phyloP scores from a whole-genome alignment of 2,888 invertebrate genomes.

The Julus scandinavius region DNA sequence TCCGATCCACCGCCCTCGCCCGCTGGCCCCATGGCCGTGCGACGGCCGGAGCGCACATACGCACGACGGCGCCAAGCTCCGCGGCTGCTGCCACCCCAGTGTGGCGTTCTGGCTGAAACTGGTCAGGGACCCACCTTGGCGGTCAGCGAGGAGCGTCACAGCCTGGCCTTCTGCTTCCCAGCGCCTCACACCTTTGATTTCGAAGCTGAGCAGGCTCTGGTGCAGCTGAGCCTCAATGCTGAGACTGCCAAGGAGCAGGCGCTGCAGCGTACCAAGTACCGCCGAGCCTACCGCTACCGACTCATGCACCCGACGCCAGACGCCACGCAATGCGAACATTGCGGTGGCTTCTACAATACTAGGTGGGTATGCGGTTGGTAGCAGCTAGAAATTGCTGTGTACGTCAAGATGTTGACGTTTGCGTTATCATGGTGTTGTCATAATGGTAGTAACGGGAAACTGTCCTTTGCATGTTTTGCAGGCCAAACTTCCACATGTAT shows the following conservation, averaged over 20 bases:
- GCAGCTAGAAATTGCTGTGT: too few species aligned
- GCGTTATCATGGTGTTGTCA: too few species aligned
- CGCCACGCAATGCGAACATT: neutral
- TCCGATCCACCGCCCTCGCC: neutral
- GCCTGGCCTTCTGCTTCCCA: neutral
- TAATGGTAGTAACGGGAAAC: neutral
- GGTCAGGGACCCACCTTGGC: neutral
- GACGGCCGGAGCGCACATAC: neutral
- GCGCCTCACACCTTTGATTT: neutral
- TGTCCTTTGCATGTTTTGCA: neutral
- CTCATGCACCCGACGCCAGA: conserved; percentile 16
- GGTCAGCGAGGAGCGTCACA: neutral
- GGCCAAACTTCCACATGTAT: conserved; percentile 27
- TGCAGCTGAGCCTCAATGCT: neutral
- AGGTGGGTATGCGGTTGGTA: neutral
- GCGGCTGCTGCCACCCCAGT: neutral
- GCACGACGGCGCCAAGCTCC: neutral
- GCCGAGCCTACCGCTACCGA: neutral
- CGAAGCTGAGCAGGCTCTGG: conserved; percentile 16
- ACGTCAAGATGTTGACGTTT: too few species aligned
- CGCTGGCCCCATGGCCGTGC: neutral
- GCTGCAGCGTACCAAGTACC: conserved; percentile 14
- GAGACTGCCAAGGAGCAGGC: conserved; percentile 1
- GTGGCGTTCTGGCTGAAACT: neutral
- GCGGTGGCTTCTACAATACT: neutral